These are phyloP conservation scores for Narcine bancroftii DNA, from an alignment of 2,113 vertebrate species.

Conservation along the genomic window DNA sequence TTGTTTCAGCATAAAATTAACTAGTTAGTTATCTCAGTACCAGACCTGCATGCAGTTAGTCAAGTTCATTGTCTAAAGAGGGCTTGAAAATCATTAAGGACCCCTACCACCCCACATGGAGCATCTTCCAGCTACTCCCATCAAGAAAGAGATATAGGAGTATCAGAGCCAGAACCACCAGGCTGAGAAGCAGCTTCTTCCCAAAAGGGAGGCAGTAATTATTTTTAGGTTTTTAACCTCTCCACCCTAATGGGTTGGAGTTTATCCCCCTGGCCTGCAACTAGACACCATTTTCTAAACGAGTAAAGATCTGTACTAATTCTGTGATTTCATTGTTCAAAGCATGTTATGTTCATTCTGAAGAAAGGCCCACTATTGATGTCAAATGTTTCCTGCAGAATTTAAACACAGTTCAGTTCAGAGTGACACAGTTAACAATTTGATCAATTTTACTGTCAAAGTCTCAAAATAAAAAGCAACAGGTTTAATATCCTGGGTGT, in stretches of 20 bases:
- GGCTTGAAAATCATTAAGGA: too few species aligned
- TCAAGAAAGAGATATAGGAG: too few species aligned
- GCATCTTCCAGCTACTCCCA: too few species aligned
- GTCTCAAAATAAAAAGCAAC: conserved; percentile 6
- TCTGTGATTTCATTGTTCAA: not conserved
- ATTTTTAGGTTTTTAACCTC: not conserved
- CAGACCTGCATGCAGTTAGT: not conserved
- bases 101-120: too few species aligned
- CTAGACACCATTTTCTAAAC: not conserved
- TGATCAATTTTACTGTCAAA: conserved; percentile 22
- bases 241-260: not conserved
- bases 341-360: not conserved
- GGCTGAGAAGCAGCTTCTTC: too few species aligned
- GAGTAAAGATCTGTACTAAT: not conserved
- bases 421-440: not conserved
- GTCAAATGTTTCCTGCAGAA: not conserved
- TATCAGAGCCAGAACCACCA: too few species aligned
- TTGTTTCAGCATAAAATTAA: not conserved
- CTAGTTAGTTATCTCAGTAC: too few species aligned
- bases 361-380: not conserved
- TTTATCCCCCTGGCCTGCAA: not conserved
- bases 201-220: too few species aligned
- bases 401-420: not conserved
- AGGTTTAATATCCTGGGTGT: not conserved
- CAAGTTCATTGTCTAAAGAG: too few species aligned